These are phyloP conservation scores for Mesocentrotus franciscanus DNA, from an alignment of 53 echinoderm and acorn worm species.

Conservation along the genomic window DNA sequence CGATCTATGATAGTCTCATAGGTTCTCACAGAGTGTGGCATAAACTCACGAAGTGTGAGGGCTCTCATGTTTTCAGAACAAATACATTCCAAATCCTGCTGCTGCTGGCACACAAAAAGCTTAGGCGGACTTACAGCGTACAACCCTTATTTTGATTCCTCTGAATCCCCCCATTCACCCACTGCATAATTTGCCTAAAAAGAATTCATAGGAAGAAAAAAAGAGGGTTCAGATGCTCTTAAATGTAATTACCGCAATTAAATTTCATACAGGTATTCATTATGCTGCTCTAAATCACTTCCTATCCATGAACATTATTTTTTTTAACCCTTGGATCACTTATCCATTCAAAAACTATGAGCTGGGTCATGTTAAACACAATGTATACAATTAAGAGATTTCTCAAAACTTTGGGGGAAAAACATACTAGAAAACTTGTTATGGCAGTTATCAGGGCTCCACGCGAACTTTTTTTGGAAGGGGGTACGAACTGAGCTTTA, in stretches of 20 bases:
- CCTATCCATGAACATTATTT: neutral
- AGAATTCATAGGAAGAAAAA: neutral
- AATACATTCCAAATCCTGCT: constrained; percentile 1
- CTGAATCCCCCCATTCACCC: neutral
- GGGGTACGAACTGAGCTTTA: too few species aligned
- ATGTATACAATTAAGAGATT: neutral
- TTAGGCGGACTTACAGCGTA: neutral
- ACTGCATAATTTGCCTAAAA: neutral
- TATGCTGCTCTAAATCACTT: neutral
- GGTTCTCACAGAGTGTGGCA: neutral
- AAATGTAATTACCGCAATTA: neutral
- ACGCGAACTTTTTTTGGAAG: too few species aligned
- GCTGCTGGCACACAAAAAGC: neutral
- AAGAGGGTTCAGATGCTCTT: neutral
- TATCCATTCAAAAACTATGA: too few species aligned
- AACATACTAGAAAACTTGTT: neutral
- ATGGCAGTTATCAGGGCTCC: too few species aligned
- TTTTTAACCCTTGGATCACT: neutral
- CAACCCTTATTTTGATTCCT: constrained; percentile 13
- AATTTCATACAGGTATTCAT: neutral
- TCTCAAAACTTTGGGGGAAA: neutral
- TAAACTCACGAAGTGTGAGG: neutral
- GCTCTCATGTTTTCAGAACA: constrained; percentile 30
- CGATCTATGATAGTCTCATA: neutral
- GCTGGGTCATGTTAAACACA: neutral